A percentile compares a stretch with the other conserved stretches of the same genome.
phyloP scores from a whole-genome alignment of 1,140 invertebrate genomes.

The Drosophila mojavensis region DNA sequence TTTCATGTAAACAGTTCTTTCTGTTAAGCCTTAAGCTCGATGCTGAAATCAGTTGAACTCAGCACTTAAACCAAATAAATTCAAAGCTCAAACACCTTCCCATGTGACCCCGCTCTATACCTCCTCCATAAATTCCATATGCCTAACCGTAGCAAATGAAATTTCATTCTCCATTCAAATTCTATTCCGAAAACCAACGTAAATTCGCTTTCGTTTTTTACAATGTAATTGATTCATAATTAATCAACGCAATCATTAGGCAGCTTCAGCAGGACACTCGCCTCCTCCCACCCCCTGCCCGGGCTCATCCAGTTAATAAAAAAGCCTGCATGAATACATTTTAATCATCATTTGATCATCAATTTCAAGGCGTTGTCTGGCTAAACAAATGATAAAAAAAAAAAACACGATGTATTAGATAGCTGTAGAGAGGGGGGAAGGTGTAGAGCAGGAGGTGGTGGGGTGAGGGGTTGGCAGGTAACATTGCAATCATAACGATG shows the following conservation, averaged over 20 bases:
- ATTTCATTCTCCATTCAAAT: conserved; percentile 27
- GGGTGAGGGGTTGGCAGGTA: conserved; percentile 25
- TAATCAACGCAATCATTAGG: conserved; percentile 77
- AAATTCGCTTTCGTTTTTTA: conserved; percentile 40
- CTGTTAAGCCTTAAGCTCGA: no score
- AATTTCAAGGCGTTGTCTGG: conserved; percentile 48
- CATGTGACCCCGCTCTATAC: no score
- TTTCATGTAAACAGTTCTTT: no score
- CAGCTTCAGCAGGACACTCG: conserved; percentile 12
- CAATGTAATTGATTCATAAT: conserved; percentile 82
- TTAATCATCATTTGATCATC: conserved; percentile 83
- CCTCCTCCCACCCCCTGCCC: not conserved
- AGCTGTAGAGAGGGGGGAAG: not conserved
- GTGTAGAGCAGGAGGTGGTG: not conserved
- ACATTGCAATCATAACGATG: conserved; percentile 75
- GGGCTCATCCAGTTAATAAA: conserved; percentile 20
- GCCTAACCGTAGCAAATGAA: conserved; percentile 59
- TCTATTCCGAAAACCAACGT: not conserved
- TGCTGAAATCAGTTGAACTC: no score
- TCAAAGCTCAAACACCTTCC: no score
- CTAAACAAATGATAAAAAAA: conserved; percentile 44
- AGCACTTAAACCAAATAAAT: no score
- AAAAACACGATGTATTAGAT: conserved; percentile 10
- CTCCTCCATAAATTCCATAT: not conserved
- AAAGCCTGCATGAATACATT: conserved; percentile 66